A percentile compares a stretch with the other conserved stretches of the same genome.
Evolutionary conservation across 2,888 invertebrate genomes (phyloP).

Genomic region (Carpatolechia fugitivella): DNA sequence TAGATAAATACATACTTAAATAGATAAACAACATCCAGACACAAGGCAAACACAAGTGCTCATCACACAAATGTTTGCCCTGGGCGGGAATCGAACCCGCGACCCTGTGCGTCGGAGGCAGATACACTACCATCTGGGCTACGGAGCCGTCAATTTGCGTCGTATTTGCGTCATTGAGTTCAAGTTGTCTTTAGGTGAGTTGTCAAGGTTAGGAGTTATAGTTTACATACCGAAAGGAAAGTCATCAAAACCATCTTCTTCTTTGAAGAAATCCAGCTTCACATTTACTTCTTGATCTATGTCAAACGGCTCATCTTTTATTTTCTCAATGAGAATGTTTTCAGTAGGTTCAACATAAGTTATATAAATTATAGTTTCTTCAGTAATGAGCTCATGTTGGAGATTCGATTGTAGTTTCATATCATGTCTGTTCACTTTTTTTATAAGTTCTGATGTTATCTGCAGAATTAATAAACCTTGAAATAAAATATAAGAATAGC

Average conservation of each 20-base stretch:
- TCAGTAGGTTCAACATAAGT: slow-evolving; percentile 15
- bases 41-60: too few species aligned
- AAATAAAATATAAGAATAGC: too few species aligned
- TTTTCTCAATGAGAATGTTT: slow-evolving; percentile 15
- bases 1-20: too few species aligned
- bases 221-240: slow-evolving; percentile 15
- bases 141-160: too few species aligned
- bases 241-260: slow-evolving; percentile 41
- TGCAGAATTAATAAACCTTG: too few species aligned
- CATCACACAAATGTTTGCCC: too few species aligned
- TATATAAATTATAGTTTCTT: slow-evolving; percentile 19
- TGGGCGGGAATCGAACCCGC: too few species aligned
- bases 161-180: too few species aligned
- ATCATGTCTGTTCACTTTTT: slow-evolving; percentile 37
- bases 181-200: too few species aligned
- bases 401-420: slow-evolving; percentile 38
- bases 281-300: slow-evolving; percentile 25
- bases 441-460: slow-evolving; percentile 40
- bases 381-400: slow-evolving; percentile 16
- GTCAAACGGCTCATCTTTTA: slow-evolving; percentile 40
- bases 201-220: background rate
- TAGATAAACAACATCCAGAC: too few species aligned
- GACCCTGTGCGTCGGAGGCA: too few species aligned
- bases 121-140: too few species aligned
- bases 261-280: slow-evolving; percentile 28